A percentile compares a stretch with the other conserved stretches of the same genome.
phyloP scores from a whole-genome alignment of 2,113 vertebrate species.

The Eublepharis macularius region DNA sequence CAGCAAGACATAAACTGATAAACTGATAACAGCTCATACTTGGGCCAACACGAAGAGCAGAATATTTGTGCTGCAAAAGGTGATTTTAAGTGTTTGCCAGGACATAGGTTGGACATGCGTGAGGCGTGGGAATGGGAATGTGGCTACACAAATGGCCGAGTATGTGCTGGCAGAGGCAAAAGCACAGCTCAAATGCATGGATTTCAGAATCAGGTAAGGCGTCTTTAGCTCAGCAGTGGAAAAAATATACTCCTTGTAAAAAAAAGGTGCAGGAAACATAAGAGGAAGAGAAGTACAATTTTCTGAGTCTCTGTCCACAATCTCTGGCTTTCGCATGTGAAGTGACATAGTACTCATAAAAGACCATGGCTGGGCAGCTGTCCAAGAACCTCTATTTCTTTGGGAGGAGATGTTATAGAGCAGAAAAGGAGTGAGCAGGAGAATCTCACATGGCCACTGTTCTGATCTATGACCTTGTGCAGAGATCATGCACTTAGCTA shows the following conservation, averaged over 20 bases:
- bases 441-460: neutral
- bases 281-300: neutral
- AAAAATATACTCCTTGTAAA: neutral
- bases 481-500: neutral
- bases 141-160: neutral
- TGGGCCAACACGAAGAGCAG: neutral
- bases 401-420: neutral
- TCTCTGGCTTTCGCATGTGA: neutral
- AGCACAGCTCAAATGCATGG: neutral
- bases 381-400: neutral
- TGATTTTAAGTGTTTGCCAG: neutral
- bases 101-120: neutral
- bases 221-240: neutral
- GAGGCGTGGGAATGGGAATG: neutral
- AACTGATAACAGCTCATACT: too few species aligned
- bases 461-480: neutral
- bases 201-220: neutral
- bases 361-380: neutral
- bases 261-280: neutral
- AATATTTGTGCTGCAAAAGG: neutral
- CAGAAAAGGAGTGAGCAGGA: neutral
- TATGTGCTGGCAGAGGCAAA: neutral
- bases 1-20: neutral
- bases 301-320: neutral
- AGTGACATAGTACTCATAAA: too few species aligned